These are phyloP conservation scores for Orthosia incerta DNA, from an alignment of 2,888 invertebrate genomes.

Conservation along the genomic window DNA sequence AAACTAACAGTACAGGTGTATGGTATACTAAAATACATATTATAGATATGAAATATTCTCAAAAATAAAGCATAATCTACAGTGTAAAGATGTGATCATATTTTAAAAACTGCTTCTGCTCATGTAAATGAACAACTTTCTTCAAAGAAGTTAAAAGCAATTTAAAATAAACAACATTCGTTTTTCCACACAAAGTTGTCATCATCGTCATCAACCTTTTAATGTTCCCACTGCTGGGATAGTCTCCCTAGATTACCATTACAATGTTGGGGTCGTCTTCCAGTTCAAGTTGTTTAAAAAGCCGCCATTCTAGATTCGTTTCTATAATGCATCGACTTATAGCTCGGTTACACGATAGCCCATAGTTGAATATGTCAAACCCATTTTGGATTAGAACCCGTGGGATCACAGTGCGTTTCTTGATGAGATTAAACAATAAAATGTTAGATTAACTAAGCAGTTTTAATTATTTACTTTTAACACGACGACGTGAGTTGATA, in stretches of 20 bases:
- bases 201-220: no score
- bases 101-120: no score
- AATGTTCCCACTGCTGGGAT: neutral
- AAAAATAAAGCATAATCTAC: neutral
- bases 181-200: no score
- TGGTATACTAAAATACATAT: slow-evolving; percentile 16
- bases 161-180: no score
- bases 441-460: slow-evolving; percentile 64
- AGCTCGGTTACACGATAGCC: neutral
- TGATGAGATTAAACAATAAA: slow-evolving; percentile 6
- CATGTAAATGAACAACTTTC: no score
- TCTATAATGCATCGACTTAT: no score
- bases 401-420: neutral
- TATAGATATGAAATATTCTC: neutral
- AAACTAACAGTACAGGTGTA: slow-evolving; percentile 48
- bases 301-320: no score
- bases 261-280: neutral
- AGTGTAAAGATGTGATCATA: no score
- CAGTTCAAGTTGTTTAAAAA: neutral
- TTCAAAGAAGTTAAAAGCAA: no score
- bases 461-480: slow-evolving; percentile 29
- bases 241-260: neutral
- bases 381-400: neutral
- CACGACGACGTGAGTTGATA: slow-evolving; percentile 57
- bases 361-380: neutral